Conservation (phyloP, 2,113 vertebrate genomes). For the Gracilinanus agilis region DNA sequence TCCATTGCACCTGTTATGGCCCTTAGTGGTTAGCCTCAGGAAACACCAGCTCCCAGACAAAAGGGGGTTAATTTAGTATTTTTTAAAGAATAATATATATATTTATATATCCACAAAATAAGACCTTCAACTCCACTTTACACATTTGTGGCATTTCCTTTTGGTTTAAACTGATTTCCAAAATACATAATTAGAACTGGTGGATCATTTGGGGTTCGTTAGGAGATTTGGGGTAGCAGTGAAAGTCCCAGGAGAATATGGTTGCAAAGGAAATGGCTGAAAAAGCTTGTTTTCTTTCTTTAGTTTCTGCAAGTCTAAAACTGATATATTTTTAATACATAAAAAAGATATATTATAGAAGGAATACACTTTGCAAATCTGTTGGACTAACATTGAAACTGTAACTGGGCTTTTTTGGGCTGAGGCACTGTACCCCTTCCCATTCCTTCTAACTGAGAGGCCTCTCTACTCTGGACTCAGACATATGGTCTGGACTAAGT, state of each 20-base stretch:
- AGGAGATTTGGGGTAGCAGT: slow-evolving; percentile 15
- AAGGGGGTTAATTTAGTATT: slow-evolving; percentile 72
- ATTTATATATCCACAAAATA: slow-evolving; percentile 53
- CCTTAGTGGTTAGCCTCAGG: slow-evolving; percentile 74
- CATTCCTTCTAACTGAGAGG: background rate
- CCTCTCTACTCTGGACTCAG: background rate
- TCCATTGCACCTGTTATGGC: slow-evolving; percentile 74
- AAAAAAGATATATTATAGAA: background rate
- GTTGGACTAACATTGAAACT: background rate
- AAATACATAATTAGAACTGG: background rate
- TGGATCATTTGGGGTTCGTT: background rate
- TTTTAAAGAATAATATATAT: slow-evolving; percentile 56
- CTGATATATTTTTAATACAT: background rate
- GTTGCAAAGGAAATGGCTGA: background rate
- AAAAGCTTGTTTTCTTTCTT: background rate
- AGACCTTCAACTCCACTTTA: background rate
- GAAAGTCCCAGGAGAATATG: background rate
- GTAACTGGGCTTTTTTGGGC: background rate
- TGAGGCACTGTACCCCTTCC: background rate
- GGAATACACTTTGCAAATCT: background rate
- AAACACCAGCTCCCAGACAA: slow-evolving; percentile 73
- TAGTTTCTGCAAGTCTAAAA: slow-evolving; percentile 42
- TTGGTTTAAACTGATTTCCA: slow-evolving; percentile 50
- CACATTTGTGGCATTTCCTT: slow-evolving; percentile 19
- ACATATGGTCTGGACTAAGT: background rate